Conservation (phyloP, 1,140 invertebrate species). For the Trypoxylus dichotomus region DNA sequence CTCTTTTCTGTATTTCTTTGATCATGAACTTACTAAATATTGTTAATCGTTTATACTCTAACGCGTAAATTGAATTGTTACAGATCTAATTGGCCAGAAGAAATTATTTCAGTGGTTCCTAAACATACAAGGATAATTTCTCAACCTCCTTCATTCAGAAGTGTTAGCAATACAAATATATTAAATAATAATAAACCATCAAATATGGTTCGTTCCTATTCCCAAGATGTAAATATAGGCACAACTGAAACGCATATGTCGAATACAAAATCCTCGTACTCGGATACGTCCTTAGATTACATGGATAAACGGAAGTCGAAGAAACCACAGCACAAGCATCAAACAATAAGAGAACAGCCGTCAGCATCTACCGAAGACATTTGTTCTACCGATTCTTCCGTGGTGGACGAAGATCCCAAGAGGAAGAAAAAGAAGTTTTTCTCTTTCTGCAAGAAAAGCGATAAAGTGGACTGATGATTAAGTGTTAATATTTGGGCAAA, state of each 20-base stretch:
- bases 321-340: conserved; percentile 32
- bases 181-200: conserved; percentile 46
- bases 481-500: not conserved
- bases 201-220: conserved; percentile 47
- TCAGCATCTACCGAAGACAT: conserved; percentile 47
- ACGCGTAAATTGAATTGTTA: not conserved
- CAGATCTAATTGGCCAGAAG: conserved; percentile 29
- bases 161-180: conserved; percentile 39
- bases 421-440: conserved; percentile 49
- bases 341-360: conserved; percentile 45
- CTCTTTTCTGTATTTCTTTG: not conserved
- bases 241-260: conserved; percentile 27
- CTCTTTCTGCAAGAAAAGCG: conserved; percentile 33
- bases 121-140: conserved; percentile 31
- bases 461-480: conserved; percentile 6
- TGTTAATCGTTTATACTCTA: not conserved
- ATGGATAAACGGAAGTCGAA: conserved; percentile 31
- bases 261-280: conserved; percentile 52
- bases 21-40: not conserved
- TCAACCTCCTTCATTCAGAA: conserved; percentile 33
- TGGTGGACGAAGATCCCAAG: conserved; percentile 49
- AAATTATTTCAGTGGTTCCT: conserved; percentile 1
- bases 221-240: conserved; percentile 52
- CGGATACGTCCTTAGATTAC: conserved; percentile 55
- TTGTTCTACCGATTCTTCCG: conserved; percentile 53